A percentile compares a stretch with the other conserved stretches of the same genome.
phyloP scores from a whole-genome alignment of 2,113 vertebrate genomes.

The Crotalus tigris region DNA sequence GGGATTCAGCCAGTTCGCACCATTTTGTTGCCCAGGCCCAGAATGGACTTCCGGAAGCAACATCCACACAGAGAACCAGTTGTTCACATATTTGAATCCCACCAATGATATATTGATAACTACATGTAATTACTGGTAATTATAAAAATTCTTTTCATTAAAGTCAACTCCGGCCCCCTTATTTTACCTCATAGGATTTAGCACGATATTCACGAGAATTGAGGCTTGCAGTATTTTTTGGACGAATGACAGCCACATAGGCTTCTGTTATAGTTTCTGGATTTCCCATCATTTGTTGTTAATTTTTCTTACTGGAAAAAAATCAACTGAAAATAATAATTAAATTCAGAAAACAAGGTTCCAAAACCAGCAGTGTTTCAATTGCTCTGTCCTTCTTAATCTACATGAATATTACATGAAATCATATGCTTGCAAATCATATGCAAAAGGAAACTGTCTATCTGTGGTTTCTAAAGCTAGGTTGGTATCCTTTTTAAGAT shows the following conservation, averaged over 20 bases:
- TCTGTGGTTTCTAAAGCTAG: not conserved
- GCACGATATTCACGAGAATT: conserved; percentile 95
- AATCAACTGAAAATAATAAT: conserved; percentile 47
- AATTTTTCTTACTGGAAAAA: conserved; percentile 46
- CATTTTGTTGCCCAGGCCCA: no score
- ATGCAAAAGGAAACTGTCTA: not conserved
- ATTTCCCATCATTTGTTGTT: conserved; percentile 83
- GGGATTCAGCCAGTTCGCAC: no score
- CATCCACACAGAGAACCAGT: no score
- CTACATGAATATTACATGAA: not conserved
- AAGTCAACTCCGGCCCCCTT: not conserved
- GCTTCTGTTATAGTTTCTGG: conserved; percentile 85
- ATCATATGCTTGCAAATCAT: not conserved
- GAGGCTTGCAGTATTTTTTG: conserved; percentile 92
- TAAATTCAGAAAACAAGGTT: not conserved
- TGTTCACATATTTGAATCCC: no score
- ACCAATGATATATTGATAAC: not conserved
- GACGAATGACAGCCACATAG: conserved; percentile 94
- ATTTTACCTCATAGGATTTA: conserved; percentile 92
- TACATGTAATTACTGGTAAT: not conserved
- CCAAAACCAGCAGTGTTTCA: not conserved
- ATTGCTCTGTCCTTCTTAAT: not conserved
- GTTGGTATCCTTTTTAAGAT: not conserved
- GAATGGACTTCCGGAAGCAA: no score
- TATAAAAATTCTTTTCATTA: not conserved